Base-by-base conservation (phyloP, 1,140 invertebrate species). In the Xylocopa sonorina region DNA sequence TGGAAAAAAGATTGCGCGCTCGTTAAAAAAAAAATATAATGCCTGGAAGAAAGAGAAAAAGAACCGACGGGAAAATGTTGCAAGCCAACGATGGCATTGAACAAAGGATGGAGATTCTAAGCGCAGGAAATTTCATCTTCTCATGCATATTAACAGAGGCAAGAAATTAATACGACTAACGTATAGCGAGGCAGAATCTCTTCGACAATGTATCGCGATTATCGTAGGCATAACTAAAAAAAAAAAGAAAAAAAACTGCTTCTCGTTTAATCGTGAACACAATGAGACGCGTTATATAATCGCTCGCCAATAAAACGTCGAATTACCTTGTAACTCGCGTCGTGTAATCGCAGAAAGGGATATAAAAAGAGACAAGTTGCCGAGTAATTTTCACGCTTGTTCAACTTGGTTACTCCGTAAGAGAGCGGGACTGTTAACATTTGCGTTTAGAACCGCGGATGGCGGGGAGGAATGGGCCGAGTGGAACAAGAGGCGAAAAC, bases 401-500 rank as follows among this genome's bases (percentile, higher is more conserved):
- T 51, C 34, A 51, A 63, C 58, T 14, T 53, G 9, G 58, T 43
- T 76, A n/a, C n/a, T 76, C 53, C 62, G 62, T 57, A 67, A 75
- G 62, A 41, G 16, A 43, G 18, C 34, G 34, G 51, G 27, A 53
- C n/a, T 50, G 32, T 74, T 63, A 64, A 74, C 60, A 29, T 75
- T 55, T 75, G 53, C 38, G 38, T 75, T 41, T 43, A 75, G 50
- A 57, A 16, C 18, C 14, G 7, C 18, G 9, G 1, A 12, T 29
- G 38, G 14, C 7, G 4, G 3, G n/a, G 16, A 32, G n/a, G n/a
- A n/a, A n/a, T n/a, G n/a, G n/a, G n/a, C n/a, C n/a, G 27, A 34
- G 4, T 0, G 18, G 34, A 18, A 50, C 16, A n/a, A 71, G 7
- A 34, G 43, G 21, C 16, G n/a, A 2, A 29, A 27, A 24, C 48